phyloP scores from a whole-genome alignment of 1,140 invertebrate species.

The Metaphire vulgaris region DNA sequence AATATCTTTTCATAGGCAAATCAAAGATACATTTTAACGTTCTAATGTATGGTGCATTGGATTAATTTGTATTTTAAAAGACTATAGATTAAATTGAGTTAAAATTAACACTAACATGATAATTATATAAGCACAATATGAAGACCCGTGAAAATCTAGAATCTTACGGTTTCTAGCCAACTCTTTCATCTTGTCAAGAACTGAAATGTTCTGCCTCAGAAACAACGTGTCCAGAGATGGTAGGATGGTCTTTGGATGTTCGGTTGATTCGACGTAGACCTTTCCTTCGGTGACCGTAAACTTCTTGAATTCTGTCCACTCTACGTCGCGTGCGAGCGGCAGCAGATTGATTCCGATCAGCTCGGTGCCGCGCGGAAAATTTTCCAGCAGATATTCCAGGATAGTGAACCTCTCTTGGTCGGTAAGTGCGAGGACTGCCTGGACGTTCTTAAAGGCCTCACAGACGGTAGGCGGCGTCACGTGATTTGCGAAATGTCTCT shows the following conservation, averaged over 20 bases:
- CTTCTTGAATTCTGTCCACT: conserved; percentile 12
- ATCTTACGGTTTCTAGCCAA: not conserved
- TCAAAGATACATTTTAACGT: too few species aligned
- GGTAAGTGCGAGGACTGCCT: not conserved
- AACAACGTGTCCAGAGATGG: not conserved
- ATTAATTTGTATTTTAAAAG: too few species aligned
- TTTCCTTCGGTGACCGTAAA: not conserved
- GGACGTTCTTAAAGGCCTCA: conserved; percentile 4
- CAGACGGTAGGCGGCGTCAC: not conserved
- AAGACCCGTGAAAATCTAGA: too few species aligned
- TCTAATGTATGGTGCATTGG: too few species aligned
- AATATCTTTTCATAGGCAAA: too few species aligned
- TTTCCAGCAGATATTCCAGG: conserved; percentile 16
- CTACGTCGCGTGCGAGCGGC: not conserved
- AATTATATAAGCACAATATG: too few species aligned
- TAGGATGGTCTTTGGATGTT: not conserved
- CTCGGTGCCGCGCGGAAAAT: not conserved
- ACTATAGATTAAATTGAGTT: too few species aligned
- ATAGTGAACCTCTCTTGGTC: conserved; percentile 11
- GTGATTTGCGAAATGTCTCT: not conserved
- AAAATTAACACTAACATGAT: too few species aligned
- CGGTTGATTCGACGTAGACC: not conserved
- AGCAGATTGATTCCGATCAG: conserved; percentile 2
- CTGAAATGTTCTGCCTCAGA: not conserved
- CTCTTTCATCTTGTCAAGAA: not conserved